Percentiles rank a stretch among this genome's conserved stretches.
Conservation (phyloP, 2,113 vertebrate species). For the Muntiacus reevesi region DNA sequence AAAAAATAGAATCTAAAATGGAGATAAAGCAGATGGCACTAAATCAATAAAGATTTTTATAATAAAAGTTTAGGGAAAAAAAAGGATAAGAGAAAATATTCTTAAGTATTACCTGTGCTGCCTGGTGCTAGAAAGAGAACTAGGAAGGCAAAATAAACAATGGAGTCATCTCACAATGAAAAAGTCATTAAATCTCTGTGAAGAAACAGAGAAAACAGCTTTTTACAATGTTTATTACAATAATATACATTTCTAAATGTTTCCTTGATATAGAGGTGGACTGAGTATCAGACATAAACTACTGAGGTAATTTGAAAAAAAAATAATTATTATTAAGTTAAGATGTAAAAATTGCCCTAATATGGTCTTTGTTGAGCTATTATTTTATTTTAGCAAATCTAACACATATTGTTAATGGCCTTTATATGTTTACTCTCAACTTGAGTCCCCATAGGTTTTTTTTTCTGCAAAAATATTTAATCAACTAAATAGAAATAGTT, state of each 20-base stretch:
- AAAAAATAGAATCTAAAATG: neutral
- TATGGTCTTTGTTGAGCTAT: neutral
- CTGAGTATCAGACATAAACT: neutral
- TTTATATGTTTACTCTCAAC: neutral
- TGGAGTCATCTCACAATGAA: neutral
- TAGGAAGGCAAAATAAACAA: neutral
- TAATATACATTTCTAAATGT: neutral
- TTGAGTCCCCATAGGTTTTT: neutral
- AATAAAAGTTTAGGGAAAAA: neutral
- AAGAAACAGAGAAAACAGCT: neutral
- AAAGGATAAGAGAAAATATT: neutral
- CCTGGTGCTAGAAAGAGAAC: neutral
- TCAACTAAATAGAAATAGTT: neutral
- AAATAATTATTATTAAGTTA: neutral
- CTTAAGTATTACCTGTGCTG: neutral
- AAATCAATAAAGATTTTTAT: neutral
- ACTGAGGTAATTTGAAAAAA: neutral
- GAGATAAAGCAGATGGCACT: neutral
- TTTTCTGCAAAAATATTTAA: neutral
- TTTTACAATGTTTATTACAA: neutral
- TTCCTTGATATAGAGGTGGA: neutral
- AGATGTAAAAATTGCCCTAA: neutral
- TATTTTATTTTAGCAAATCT: neutral
- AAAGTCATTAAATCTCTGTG: neutral
- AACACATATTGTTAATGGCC: neutral